A percentile compares a stretch with the other conserved stretches of the same genome.
Conservation (phyloP, 2,797 vertebrate genomes). For the Anguilla anguilla region DNA sequence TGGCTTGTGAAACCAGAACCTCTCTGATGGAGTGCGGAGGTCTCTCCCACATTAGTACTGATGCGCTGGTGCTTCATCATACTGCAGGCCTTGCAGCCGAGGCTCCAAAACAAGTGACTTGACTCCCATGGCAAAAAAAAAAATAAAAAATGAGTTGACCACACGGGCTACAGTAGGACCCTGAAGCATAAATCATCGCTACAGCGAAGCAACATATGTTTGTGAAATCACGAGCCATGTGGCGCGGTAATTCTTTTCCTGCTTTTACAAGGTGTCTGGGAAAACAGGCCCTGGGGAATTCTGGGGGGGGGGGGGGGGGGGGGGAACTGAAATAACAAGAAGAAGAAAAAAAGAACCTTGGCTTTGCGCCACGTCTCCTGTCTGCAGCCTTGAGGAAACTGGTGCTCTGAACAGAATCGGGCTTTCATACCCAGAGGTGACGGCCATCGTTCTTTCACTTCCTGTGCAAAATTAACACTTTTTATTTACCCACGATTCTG, state of each 20-base stretch:
- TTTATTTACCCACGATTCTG: background rate
- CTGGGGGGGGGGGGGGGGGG: background rate
- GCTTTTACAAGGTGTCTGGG: slow-evolving; percentile 21
- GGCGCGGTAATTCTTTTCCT: slow-evolving; percentile 6
- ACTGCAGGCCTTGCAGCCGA: background rate
- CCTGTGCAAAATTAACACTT: slow-evolving; percentile 16
- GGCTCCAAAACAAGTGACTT: slow-evolving; percentile 15
- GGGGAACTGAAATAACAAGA: background rate
- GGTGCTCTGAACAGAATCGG: background rate
- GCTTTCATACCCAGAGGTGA: slow-evolving; percentile 10
- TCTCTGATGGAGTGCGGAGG: background rate
- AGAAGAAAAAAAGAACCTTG: background rate
- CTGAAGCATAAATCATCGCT: slow-evolving; percentile 15
- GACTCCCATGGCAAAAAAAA: background rate
- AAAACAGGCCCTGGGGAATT: slow-evolving; percentile 3
- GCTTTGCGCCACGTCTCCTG: background rate
- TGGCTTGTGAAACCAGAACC: no score
- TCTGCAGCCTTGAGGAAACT: background rate
- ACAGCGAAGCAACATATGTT: background rate
- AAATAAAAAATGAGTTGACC: slow-evolving; percentile 11
- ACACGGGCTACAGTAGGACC: slow-evolving; percentile 12
- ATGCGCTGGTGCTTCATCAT: background rate
- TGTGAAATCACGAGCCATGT: background rate
- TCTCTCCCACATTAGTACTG: background rate
- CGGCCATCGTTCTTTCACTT: background rate